Evolutionary conservation across 2,797 vertebrate species (phyloP), one percentile per base, ranked within the genome.

Genomic region (Myiotriccus ornatus): DNA sequence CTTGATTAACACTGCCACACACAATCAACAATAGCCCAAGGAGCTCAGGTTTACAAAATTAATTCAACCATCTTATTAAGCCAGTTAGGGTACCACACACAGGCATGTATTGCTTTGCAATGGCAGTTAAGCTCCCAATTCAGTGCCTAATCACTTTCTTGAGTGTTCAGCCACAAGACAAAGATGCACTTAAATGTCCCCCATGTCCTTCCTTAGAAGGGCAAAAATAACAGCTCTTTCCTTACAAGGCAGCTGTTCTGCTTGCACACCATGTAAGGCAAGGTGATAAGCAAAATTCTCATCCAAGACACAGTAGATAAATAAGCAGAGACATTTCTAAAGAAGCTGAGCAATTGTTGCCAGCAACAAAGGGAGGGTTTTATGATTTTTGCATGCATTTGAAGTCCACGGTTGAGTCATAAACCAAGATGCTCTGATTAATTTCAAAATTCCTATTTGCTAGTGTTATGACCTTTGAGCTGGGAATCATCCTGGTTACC

Each of bases 351-450:
- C 81, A 92, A 71, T 44, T 23, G 30, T 9, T 92, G 87, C 76
- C 84, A 94, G 35, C 27, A 78, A n/a, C 4, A 47, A 77, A 64
- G 28, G 46, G 84, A 89, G 37, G 12, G 4, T 70, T 95, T 89
- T 14, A 65, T 37, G 10, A 37, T 52, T 78, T 84, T 78, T 88
- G 7, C 21, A 19, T 76, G 20, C 30, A 84, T 90, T 71, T 88
- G 27, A 86, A 88, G 50, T 44, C 46, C 4, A 3, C 28, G 14
- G 9, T n/a, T 85, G 43, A 44, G 25, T 88, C 62, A 68, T 90
- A 90, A 94, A 69, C 43, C 28, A 93, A 84, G 86, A 92, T 84
- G 35, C 21, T 81, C 53, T 15, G 39, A 84, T 90, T 94, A 93
- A 85, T 25, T 90, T 84, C 15, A 81, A 41, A 75, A 86, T 34